Evolutionary conservation across 2,797 vertebrate genomes (phyloP).

Genomic region (Xerus rutilus): DNA sequence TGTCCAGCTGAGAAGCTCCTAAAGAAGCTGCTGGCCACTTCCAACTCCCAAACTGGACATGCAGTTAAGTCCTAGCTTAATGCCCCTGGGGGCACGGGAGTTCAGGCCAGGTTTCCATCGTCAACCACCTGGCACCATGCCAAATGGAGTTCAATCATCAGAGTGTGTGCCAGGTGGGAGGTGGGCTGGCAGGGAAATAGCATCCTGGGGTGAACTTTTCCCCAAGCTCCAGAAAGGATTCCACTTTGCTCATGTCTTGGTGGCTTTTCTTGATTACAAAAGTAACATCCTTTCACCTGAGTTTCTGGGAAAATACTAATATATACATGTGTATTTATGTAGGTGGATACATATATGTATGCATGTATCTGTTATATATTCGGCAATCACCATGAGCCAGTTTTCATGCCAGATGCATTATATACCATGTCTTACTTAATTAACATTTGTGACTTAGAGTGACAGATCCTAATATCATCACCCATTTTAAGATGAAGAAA

Average conservation of each 20-base stretch:
- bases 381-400: background rate
- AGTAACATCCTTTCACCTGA: background rate
- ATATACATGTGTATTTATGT: no score
- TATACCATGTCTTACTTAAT: background rate
- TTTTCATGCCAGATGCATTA: background rate
- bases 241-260: background rate
- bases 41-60: background rate
- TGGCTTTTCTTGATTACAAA: conserved; percentile 61
- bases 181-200: background rate
- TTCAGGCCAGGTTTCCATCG: background rate
- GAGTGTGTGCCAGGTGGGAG: background rate
- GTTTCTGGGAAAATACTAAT: background rate
- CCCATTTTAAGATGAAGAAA: conserved; percentile 51
- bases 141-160: background rate
- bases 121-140: background rate
- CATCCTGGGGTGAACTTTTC: background rate
- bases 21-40: background rate
- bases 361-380: background rate
- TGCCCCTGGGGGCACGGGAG: background rate
- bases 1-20: background rate
- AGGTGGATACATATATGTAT: background rate
- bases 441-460: background rate
- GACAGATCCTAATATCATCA: background rate
- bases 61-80: background rate
- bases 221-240: background rate